Evolutionary conservation across 2,797 vertebrate species (phyloP).

Genomic region (Cheracebus regulus): DNA sequence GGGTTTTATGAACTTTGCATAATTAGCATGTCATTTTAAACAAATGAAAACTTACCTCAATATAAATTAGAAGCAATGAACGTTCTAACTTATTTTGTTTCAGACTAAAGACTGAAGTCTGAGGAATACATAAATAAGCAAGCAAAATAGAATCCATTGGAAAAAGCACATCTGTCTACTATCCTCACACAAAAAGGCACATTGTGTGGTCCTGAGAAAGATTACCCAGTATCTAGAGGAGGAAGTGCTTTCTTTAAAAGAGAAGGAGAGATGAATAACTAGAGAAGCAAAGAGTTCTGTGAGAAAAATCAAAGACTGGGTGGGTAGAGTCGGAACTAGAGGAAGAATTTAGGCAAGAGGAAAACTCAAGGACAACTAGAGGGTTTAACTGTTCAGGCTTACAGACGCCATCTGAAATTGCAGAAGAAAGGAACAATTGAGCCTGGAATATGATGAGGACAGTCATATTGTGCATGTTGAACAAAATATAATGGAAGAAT

Average conservation of each 20-base stretch:
- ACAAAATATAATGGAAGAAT: not conserved
- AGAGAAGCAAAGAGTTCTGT: slow-evolving; percentile 51
- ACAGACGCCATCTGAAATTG: not conserved
- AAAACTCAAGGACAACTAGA: not conserved
- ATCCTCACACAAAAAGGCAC: slow-evolving; percentile 58
- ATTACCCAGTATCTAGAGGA: slow-evolving; percentile 29
- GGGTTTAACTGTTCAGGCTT: slow-evolving; percentile 24
- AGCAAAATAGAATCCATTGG: slow-evolving; percentile 56
- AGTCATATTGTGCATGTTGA: not conserved
- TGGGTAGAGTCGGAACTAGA: slow-evolving; percentile 29
- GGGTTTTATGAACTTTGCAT: not conserved
- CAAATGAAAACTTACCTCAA: not conserved
- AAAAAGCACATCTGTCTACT: slow-evolving; percentile 73
- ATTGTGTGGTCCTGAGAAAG: slow-evolving; percentile 69
- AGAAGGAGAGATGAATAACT: slow-evolving; percentile 46
- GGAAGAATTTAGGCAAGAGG: slow-evolving; percentile 40
- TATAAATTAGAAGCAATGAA: slow-evolving; percentile 63
- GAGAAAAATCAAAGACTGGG: slow-evolving; percentile 66
- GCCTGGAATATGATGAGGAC: not conserved
- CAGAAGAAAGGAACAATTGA: not conserved
- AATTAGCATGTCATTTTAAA: slow-evolving; percentile 45
- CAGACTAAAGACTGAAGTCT: slow-evolving; percentile 16
- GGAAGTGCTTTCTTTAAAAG: slow-evolving; percentile 33
- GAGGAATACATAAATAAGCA: slow-evolving; percentile 64
- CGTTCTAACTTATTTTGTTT: slow-evolving; percentile 57